Evolutionary conservation across 2,113 vertebrate species (phyloP).

Genomic region (Anser cygnoides): DNA sequence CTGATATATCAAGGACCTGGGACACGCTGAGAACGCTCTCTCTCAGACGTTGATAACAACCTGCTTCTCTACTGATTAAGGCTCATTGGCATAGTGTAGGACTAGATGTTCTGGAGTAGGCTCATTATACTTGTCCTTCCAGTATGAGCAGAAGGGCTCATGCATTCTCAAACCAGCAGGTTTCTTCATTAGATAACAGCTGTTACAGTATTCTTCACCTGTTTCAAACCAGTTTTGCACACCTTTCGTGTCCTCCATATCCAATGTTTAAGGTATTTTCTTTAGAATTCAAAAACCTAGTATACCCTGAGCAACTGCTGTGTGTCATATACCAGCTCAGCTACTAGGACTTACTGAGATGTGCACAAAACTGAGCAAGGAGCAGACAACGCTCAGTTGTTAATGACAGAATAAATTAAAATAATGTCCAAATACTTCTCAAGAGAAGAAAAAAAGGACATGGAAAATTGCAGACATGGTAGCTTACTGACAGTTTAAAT

Average conservation of each 20-base stretch:
- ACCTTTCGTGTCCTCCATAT: not conserved
- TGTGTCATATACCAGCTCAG: not conserved
- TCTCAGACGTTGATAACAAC: not conserved
- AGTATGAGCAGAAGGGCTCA: not conserved
- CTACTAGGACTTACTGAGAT: not conserved
- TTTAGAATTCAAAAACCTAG: not conserved
- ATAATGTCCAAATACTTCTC: not conserved
- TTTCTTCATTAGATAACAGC: not conserved
- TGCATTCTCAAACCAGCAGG: not conserved
- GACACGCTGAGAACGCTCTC: not conserved
- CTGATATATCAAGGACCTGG: not conserved
- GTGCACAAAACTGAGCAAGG: not conserved
- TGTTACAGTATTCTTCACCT: not conserved
- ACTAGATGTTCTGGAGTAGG: not conserved
- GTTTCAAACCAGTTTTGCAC: not conserved
- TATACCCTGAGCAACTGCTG: not conserved
- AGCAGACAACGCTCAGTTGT: not conserved
- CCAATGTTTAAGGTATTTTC: not conserved
- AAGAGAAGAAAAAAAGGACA: not conserved
- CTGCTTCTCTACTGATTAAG: not conserved
- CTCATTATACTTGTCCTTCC: not conserved
- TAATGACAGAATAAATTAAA: not conserved
- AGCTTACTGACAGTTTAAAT: not conserved
- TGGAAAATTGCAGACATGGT: not conserved
- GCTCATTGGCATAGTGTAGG: fast-evolving